These are phyloP conservation scores for Psophia crepitans DNA, from an alignment of 2,113 vertebrate species.

Conservation along the genomic window DNA sequence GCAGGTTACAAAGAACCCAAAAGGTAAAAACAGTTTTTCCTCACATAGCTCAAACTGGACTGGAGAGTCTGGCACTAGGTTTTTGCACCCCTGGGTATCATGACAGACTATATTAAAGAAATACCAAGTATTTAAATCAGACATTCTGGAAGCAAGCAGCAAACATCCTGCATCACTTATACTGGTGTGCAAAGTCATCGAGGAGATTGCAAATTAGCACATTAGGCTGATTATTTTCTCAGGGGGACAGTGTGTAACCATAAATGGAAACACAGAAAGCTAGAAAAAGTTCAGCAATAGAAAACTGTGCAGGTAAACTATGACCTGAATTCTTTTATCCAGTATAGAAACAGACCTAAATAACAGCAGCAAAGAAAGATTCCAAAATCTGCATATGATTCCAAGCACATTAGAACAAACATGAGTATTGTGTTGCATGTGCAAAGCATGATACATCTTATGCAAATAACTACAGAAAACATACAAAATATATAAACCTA, in stretches of 20 bases:
- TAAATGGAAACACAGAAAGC: slow-evolving; percentile 6
- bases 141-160: neutral
- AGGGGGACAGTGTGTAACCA: neutral
- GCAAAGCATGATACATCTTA: neutral
- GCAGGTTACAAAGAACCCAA: neutral
- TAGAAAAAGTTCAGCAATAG: slow-evolving; percentile 16
- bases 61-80: neutral
- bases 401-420: neutral
- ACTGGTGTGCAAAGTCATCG: neutral
- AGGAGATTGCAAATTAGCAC: slow-evolving; percentile 1
- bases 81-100: neutral
- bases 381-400: neutral
- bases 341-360: neutral
- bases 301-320: neutral
- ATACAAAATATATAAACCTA: neutral
- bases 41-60: neutral
- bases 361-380: slow-evolving; percentile 12
- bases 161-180: neutral
- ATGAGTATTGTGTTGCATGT: neutral
- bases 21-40: neutral
- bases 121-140: neutral
- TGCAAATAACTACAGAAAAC: neutral
- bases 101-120: neutral
- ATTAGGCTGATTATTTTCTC: neutral
- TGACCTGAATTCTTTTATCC: neutral